Conservation (phyloP, 2,888 invertebrate species). For the Brachylomia viminalis region DNA sequence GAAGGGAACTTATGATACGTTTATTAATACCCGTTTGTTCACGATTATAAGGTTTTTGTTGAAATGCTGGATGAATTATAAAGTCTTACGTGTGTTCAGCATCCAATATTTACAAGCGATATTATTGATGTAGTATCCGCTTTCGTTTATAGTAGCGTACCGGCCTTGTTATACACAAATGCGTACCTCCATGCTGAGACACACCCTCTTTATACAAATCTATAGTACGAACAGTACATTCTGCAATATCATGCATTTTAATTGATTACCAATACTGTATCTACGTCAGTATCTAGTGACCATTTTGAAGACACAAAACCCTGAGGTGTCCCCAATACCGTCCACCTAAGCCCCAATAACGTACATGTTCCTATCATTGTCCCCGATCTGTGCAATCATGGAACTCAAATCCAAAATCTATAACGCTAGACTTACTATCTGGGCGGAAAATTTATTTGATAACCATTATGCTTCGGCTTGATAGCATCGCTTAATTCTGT, state of each 20-base stretch:
- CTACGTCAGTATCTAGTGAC: background rate
- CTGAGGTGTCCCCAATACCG: constrained; percentile 32
- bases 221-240: constrained; percentile 14
- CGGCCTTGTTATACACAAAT: constrained; percentile 58
- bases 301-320: constrained; percentile 9
- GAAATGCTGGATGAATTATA: background rate
- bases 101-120: constrained; percentile 22
- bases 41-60: background rate
- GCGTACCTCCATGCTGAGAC: constrained; percentile 60
- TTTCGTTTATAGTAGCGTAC: constrained; percentile 34
- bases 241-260: constrained; percentile 58
- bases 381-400: constrained; percentile 77
- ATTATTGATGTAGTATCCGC: constrained; percentile 40
- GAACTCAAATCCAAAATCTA: constrained; percentile 86
- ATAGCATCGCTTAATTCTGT: constrained; percentile 58
- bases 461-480: constrained; percentile 74
- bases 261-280: constrained; percentile 52
- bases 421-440: constrained; percentile 84
- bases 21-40: background rate
- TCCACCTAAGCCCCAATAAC: constrained; percentile 38
- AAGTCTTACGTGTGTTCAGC: background rate
- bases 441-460: constrained; percentile 84
- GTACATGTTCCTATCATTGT: constrained; percentile 68
- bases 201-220: constrained; percentile 62
- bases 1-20: background rate